Percentiles rank a stretch among this genome's conserved stretches.
These are phyloP conservation scores for Apodemus speciosus DNA, from an alignment of 2,113 vertebrate species.

Conservation along the genomic window DNA sequence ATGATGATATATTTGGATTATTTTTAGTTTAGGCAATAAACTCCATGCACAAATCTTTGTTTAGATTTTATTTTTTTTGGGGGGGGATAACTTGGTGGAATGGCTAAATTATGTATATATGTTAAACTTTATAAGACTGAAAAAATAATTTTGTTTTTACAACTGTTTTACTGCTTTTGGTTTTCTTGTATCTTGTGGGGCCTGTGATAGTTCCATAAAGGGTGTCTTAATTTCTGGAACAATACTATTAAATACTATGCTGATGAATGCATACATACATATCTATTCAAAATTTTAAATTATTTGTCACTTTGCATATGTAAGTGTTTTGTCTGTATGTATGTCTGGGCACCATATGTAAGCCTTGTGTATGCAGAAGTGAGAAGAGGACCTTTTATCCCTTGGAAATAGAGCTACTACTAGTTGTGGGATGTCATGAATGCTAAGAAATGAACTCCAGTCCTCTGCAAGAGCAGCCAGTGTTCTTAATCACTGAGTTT, in stretches of 20 bases:
- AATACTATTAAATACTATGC: not conserved
- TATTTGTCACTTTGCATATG: not conserved
- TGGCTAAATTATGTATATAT: not conserved
- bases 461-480: not conserved
- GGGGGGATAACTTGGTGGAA: not conserved
- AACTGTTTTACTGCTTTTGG: not conserved
- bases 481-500: not conserved
- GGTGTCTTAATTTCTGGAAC: not conserved
- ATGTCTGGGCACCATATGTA: not conserved
- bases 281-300: not conserved
- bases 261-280: not conserved
- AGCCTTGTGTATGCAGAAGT: not conserved
- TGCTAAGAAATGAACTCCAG: not conserved
- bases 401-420: not conserved
- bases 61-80: not conserved
- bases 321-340: not conserved
- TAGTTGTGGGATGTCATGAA: not conserved
- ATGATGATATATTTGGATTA: slow-evolving; percentile 22
- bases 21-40: not conserved
- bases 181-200: not conserved
- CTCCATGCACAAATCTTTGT: not conserved
- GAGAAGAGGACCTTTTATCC: not conserved
- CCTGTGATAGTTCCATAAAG: not conserved
- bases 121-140: not conserved
- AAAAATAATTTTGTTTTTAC: not conserved